Evolutionary conservation across 2,797 vertebrate genomes (phyloP).

Genomic region (Tachyglossus aculeatus): DNA sequence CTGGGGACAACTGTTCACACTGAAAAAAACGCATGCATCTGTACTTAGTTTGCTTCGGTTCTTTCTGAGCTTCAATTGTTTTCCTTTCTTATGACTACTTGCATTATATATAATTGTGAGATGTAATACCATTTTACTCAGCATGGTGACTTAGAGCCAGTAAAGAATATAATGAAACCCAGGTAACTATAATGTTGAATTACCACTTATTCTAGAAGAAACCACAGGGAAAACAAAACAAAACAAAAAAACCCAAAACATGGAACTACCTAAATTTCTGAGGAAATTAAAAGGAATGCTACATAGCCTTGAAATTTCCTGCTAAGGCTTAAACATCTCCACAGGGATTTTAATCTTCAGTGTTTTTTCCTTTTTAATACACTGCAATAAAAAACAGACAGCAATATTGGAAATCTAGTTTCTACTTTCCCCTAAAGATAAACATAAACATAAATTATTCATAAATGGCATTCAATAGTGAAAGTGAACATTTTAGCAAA

Average conservation of each 20-base stretch:
- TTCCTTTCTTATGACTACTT: neutral
- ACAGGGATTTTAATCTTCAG: slow-evolving; percentile 32
- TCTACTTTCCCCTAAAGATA: too few species aligned
- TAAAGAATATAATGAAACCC: neutral
- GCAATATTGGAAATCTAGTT: slow-evolving; percentile 34
- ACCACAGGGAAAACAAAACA: neutral
- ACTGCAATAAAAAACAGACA: slow-evolving; percentile 22
- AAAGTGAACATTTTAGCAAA: too few species aligned
- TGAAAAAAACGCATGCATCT: neutral
- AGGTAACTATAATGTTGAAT: neutral
- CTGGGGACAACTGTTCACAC: neutral
- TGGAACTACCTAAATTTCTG: too few species aligned
- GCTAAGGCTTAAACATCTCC: slow-evolving; percentile 13
- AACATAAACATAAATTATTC: too few species aligned
- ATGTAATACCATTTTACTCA: neutral
- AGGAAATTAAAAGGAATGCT: slow-evolving; percentile 36
- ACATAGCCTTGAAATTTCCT: slow-evolving; percentile 46
- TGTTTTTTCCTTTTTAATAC: slow-evolving; percentile 36
- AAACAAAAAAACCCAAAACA: too few species aligned
- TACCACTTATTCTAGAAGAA: slow-evolving; percentile 26
- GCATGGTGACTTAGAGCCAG: neutral
- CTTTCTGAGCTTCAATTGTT: neutral
- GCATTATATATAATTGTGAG: neutral
- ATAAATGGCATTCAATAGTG: too few species aligned
- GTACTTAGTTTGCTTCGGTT: neutral